These are phyloP conservation scores for Regulus satrapa DNA, from an alignment of 2,113 vertebrate genomes.

Conservation along the genomic window DNA sequence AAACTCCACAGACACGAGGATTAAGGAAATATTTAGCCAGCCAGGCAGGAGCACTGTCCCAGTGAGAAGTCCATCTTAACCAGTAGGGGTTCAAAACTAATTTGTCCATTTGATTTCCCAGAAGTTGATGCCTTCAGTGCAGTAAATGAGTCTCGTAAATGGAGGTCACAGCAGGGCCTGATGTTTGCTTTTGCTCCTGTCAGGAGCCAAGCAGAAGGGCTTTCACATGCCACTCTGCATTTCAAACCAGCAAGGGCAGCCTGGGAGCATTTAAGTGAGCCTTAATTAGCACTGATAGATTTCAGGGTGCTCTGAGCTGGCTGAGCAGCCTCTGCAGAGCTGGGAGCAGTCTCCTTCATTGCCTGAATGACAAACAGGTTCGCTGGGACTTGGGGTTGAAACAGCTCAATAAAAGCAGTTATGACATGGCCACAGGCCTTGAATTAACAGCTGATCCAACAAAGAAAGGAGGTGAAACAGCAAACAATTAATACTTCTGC, in stretches of 20 bases:
- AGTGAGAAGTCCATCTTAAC: slow-evolving; percentile 51
- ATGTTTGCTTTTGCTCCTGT: slow-evolving; percentile 51
- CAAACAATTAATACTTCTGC: neutral
- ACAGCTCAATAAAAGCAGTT: slow-evolving; percentile 37
- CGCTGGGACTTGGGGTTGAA: neutral
- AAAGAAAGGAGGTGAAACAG: slow-evolving; percentile 28
- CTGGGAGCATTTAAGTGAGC: slow-evolving; percentile 39
- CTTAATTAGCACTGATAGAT: slow-evolving; percentile 60
- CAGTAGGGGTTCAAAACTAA: slow-evolving; percentile 48
- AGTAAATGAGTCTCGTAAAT: slow-evolving; percentile 58
- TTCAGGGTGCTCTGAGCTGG: slow-evolving; percentile 40
- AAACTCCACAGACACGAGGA: neutral
- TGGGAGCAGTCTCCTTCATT: slow-evolving; percentile 19
- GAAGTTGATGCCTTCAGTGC: slow-evolving; percentile 44
- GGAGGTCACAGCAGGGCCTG: slow-evolving; percentile 58
- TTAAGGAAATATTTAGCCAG: neutral
- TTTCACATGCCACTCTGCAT: slow-evolving; percentile 33
- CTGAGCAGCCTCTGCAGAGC: slow-evolving; percentile 15
- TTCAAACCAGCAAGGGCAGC: slow-evolving; percentile 8
- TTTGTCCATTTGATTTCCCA: slow-evolving; percentile 59
- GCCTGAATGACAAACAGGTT: slow-evolving; percentile 57
- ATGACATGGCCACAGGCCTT: slow-evolving; percentile 42
- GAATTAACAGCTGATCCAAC: slow-evolving; percentile 45
- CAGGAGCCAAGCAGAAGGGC: slow-evolving; percentile 20
- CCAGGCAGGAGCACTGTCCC: neutral